Evolutionary conservation across 2,888 invertebrate species (phyloP).

Genomic region (Morpho achilles): DNA sequence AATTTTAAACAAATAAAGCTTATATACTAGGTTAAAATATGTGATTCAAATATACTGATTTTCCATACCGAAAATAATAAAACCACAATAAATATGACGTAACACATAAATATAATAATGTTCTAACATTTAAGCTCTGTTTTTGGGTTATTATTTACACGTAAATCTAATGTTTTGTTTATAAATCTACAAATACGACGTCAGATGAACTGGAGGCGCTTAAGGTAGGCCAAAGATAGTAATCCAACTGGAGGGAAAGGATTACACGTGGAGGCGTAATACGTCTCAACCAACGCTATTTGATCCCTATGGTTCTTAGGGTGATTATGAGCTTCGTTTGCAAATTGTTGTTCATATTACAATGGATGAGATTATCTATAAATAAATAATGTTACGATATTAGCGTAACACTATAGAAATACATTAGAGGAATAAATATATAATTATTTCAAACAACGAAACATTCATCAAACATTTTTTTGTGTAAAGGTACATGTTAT

Average conservation of each 20-base stretch:
- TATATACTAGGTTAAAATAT: no score
- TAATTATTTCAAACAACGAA: no score
- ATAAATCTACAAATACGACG: slow-evolving; percentile 52
- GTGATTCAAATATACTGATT: no score
- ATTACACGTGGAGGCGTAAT: slow-evolving; percentile 66
- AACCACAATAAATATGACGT: no score
- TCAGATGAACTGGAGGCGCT: slow-evolving; percentile 56
- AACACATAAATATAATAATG: no score
- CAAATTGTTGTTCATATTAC: slow-evolving; percentile 61
- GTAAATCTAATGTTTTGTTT: slow-evolving; percentile 52
- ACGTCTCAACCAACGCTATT: slow-evolving; percentile 53
- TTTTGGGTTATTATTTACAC: slow-evolving; percentile 25
- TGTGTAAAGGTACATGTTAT: no score
- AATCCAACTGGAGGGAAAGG: slow-evolving; percentile 68
- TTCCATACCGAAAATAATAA: no score
- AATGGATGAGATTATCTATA: slow-evolving; percentile 37
- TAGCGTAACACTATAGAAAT: no score
- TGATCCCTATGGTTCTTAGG: slow-evolving; percentile 53
- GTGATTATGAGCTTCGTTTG: slow-evolving; percentile 45
- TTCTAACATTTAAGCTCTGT: no score
- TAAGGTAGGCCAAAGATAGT: slow-evolving; percentile 54
- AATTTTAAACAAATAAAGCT: slow-evolving; percentile 25
- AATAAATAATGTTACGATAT: no score
- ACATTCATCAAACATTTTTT: no score
- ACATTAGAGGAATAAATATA: no score